Conservation (phyloP, 1,140 invertebrate species). For the Vanessa tameamea region DNA sequence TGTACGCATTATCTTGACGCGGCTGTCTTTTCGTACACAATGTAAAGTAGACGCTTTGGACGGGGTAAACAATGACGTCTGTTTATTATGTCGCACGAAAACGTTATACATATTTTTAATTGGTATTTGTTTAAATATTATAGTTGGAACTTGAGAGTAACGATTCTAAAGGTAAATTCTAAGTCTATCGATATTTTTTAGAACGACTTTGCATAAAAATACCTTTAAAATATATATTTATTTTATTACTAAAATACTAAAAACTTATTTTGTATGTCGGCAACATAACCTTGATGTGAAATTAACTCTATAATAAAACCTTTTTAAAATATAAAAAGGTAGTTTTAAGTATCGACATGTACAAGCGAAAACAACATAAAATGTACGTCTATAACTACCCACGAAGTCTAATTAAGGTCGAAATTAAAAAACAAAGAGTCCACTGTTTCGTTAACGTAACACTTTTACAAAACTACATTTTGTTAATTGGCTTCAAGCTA, state of each 20-base stretch:
- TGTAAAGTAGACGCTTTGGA: slow-evolving; percentile 10
- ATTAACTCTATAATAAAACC: too few species aligned
- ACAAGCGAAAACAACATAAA: slow-evolving; percentile 29
- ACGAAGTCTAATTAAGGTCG: slow-evolving; percentile 66
- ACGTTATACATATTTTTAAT: not conserved
- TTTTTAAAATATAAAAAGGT: too few species aligned
- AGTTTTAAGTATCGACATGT: slow-evolving; percentile 1
- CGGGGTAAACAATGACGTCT: slow-evolving; percentile 7
- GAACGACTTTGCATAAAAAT: too few species aligned
- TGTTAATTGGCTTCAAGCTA: slow-evolving; percentile 69
- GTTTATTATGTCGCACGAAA: not conserved
- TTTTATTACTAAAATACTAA: too few species aligned
- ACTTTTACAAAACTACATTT: slow-evolving; percentile 64
- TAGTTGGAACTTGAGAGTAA: too few species aligned
- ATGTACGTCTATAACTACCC: slow-evolving; percentile 42
- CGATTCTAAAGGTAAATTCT: too few species aligned
- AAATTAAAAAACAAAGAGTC: slow-evolving; percentile 59
- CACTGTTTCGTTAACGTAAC: slow-evolving; percentile 66
- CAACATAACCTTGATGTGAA: too few species aligned
- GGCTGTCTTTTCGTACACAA: slow-evolving; percentile 38
- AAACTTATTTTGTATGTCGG: too few species aligned
- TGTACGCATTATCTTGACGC: slow-evolving; percentile 35
- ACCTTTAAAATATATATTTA: too few species aligned
- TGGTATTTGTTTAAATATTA: not conserved
- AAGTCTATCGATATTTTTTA: too few species aligned